Evolutionary conservation across 2,797 vertebrate genomes (phyloP).

Genomic region (Micrastur ruficollis): DNA sequence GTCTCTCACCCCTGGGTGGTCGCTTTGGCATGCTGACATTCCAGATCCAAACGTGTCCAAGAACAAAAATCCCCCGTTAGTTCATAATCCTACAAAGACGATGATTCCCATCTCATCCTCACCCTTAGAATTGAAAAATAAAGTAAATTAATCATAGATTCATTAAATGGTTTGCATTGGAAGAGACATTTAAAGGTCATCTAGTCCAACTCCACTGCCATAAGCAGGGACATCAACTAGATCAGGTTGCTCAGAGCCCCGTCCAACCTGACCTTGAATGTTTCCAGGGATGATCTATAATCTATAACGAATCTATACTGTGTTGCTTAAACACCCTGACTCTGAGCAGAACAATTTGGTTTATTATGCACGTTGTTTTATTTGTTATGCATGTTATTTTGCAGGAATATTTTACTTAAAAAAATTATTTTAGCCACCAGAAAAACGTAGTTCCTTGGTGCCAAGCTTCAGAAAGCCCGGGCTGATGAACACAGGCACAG

Average conservation of each 20-base stretch:
- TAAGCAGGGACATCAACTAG: no score
- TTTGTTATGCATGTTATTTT: neutral
- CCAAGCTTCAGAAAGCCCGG: neutral
- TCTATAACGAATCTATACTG: neutral
- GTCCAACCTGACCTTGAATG: neutral
- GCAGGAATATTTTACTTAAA: neutral
- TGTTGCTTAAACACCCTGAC: neutral
- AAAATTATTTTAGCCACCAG: neutral
- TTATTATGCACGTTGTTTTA: neutral
- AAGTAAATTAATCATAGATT: neutral
- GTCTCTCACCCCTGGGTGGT: neutral
- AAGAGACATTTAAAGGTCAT: neutral
- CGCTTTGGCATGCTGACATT: fast-evolving
- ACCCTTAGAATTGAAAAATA: neutral
- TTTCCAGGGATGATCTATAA: neutral
- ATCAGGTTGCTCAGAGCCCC: no score
- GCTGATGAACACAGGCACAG: neutral
- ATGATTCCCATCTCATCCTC: neutral
- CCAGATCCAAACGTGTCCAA: neutral
- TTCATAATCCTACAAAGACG: neutral
- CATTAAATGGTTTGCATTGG: neutral
- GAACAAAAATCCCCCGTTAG: neutral
- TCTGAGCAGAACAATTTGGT: neutral
- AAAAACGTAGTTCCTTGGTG: neutral
- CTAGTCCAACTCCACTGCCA: neutral